Base-by-base conservation (phyloP, 2,888 invertebrate genomes). In the Drosophila diplacantha region DNA sequence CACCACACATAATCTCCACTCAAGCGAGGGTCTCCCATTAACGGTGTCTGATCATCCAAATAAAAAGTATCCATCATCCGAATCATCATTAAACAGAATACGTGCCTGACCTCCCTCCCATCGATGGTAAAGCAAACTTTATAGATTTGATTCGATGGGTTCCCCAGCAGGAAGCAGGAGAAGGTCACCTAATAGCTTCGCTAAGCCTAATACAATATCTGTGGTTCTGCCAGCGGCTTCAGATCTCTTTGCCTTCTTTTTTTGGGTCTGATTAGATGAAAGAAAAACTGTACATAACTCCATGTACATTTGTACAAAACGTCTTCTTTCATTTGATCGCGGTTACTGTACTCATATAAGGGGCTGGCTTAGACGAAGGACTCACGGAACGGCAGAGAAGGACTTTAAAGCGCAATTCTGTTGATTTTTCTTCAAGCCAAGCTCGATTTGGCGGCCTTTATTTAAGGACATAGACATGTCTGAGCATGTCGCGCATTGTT, bases 11-110 rank as follows among this genome's bases (percentile, higher is more conserved):
- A 31, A 46, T 14, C 14, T 44, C 14, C 31, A 49, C 64, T 16
- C 20, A 24, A 65, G 18, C 53, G 63, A 47, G 59, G 41, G 47
- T 43, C 32, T 47, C 37, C 47, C 68, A 68, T 68, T 52, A 68
- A 59, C 44, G 66, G 69, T 66, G 66, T 66, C 66, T 66, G 67
- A 66, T 57, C 46, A 65, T 66, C 26, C 5, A 11, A 24, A 38
- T 14, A 38, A 20, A 11, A 24, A 47, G 24, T 11, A 26, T 11
- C 11, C 1, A 41, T 61, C 24, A 38, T 32, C 35, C 37, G 22
- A 43, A 46, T 5, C 46, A 57, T 43, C 24, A 35, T 29, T 16
- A 26, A 14, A 12, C 14, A 26, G 18, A 11, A 31, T 37, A 37
- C 8, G 5, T 5, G 22, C 29, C 3, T 24, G 43, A 11, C 4